These are phyloP conservation scores for Poeciliopsis infans DNA, from an alignment of 2,797 vertebrate genomes.

Conservation along the genomic window DNA sequence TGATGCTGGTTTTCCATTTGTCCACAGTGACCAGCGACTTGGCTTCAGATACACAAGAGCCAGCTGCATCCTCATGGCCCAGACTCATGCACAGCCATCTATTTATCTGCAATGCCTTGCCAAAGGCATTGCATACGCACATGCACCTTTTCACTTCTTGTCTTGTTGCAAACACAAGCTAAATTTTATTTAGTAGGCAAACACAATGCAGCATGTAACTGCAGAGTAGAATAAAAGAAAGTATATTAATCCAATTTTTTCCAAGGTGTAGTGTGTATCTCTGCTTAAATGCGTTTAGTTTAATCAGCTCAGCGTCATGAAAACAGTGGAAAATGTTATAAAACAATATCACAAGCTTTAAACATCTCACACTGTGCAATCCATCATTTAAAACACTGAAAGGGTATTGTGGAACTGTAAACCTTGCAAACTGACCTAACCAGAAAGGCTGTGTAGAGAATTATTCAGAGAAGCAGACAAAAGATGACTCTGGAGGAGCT, in stretches of 20 bases:
- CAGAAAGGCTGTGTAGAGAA: background rate
- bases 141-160: background rate
- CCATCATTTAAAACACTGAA: background rate
- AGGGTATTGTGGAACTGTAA: background rate
- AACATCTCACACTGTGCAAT: background rate
- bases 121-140: background rate
- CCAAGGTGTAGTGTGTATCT: background rate
- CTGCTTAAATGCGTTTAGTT: background rate
- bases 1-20: conserved; percentile 32
- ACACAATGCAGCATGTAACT: background rate
- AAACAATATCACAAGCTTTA: background rate
- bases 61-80: conserved; percentile 33
- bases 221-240: background rate
- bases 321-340: background rate
- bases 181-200: background rate
- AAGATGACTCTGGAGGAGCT: background rate
- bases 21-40: conserved; percentile 46
- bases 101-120: background rate
- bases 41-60: conserved; percentile 38
- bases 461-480: background rate
- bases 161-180: background rate
- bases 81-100: conserved; percentile 2
- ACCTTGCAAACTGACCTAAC: background rate
- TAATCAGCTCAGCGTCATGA: background rate
- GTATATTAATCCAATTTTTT: background rate